Conservation (phyloP, 2,113 vertebrate genomes). For the Monopterus albus region DNA sequence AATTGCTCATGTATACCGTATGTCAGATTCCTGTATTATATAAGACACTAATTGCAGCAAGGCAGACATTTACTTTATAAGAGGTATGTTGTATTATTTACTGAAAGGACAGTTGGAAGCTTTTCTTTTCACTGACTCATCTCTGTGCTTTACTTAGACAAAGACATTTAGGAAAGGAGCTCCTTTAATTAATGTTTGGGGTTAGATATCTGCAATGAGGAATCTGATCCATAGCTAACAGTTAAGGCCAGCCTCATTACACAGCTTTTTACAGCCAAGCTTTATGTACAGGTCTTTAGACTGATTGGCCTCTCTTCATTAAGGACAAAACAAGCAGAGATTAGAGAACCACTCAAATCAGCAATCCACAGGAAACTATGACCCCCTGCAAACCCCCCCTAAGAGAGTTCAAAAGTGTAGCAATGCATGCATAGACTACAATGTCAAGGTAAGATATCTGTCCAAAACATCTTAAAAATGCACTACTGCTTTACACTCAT, state of each 20-base stretch:
- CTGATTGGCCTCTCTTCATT: constrained; percentile 48
- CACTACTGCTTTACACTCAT: too few relatives aligned
- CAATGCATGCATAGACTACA: not conserved
- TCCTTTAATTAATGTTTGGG: constrained; percentile 3
- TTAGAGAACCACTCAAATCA: constrained; percentile 42
- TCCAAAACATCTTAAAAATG: not conserved
- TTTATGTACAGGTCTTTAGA: constrained; percentile 56
- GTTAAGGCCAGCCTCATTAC: constrained; percentile 5
- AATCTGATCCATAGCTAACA: constrained; percentile 14
- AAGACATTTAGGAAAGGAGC: constrained; percentile 14
- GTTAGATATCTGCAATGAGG: constrained; percentile 11
- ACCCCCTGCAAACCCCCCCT: constrained; percentile 9
- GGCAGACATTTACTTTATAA: too few relatives aligned
- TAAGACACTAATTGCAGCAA: too few relatives aligned
- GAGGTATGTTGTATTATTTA: too few relatives aligned
- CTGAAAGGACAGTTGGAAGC: too few relatives aligned
- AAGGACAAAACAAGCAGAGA: constrained; percentile 51
- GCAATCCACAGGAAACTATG: constrained; percentile 43
- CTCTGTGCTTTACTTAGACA: too few relatives aligned
- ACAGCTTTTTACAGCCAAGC: constrained; percentile 33
- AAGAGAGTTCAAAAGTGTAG: constrained; percentile 17
- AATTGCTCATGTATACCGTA: too few relatives aligned
- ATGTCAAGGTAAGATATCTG: not conserved
- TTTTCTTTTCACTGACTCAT: too few relatives aligned
- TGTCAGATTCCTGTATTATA: too few relatives aligned